Evolutionary conservation across 2,797 vertebrate genomes (phyloP), one percentile per base, ranked within the genome.

Genomic region (Melanotaenia maccullochi): DNA sequence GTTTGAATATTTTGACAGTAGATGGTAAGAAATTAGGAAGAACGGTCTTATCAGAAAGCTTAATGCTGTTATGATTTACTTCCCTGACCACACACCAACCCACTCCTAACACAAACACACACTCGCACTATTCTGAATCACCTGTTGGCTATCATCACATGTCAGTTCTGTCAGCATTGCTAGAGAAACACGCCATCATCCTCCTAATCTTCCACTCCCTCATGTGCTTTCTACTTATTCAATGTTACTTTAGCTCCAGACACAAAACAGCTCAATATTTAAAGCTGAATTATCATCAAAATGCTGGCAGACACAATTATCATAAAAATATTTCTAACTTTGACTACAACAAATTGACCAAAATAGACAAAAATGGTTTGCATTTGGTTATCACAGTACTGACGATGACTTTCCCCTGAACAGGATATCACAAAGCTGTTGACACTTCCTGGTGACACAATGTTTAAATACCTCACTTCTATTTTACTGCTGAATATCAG

Each of bases 61-160:
- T 57, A 38, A 18, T 20, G 30, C 58, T 13, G 76, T 79, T 64
- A 76, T 83, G 51, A 64, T 76, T 76, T 76, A 67, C 73, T 78
- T 69, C 75, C 24, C 35, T 0, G 12, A 49, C 22, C 42, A 20
- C 42, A 44, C 42, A 73, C 42, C 30, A 4, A 5, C 47, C n/a
- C 18, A 72, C 65, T 57, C 63, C 33, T 35, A 57, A 33, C 65
- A 71, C 69, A 38, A 38, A 65, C 64, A 60, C 69, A 68, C 65
- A 65, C 78, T 33, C 33, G 32, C 60, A 55, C 63, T 49, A 30
- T 60, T 74, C 71, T 85, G 57, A 64, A 70, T 76, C 89, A 93
- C 85, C 89, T 93, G 90, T 85, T 67, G 67, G 57, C 60, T 64
- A 30, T 81, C 73, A 49, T 87, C 86, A 84, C 70, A 70, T 59